Percentiles rank a stretch among this genome's conserved stretches.
These are phyloP conservation scores for Lynx canadensis DNA, from an alignment of 2,113 vertebrate species.

Conservation along the genomic window DNA sequence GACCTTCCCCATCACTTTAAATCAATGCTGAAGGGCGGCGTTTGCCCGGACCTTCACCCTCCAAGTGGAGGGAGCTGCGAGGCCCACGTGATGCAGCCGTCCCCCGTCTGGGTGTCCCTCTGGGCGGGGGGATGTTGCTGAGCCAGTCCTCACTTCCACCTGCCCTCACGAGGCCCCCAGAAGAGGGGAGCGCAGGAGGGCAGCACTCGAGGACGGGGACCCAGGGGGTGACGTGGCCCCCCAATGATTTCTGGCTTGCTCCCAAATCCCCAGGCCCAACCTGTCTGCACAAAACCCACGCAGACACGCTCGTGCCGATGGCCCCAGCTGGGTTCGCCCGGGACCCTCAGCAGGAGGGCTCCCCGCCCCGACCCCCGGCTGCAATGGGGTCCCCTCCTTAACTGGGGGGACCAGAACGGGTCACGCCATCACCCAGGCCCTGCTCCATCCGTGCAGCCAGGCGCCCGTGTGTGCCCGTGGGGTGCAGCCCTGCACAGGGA, in stretches of 20 bases:
- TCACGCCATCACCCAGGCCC: neutral
- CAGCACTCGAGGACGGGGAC: accelerated
- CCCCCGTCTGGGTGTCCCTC: neutral
- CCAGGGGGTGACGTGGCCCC: accelerated
- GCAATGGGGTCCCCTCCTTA: neutral
- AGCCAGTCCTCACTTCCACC: neutral
- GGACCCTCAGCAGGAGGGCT: neutral
- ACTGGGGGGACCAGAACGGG: neutral
- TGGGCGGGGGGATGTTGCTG: neutral
- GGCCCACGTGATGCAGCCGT: neutral
- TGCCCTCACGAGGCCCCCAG: neutral
- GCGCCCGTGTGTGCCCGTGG: neutral
- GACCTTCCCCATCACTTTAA: slow-evolving; percentile 62
- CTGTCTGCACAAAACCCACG: neutral
- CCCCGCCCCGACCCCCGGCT: neutral
- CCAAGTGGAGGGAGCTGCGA: neutral
- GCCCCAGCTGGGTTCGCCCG: neutral
- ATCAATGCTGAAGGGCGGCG: slow-evolving; percentile 56
- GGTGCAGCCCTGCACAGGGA: neutral
- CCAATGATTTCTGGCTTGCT: accelerated
- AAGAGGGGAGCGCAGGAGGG: neutral
- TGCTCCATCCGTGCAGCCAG: neutral
- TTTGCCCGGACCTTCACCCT: slow-evolving; percentile 36
- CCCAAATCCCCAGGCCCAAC: neutral
- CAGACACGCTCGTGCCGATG: neutral